Base-by-base conservation (phyloP, 2,888 invertebrate species). In the Brachypterus glaber region DNA sequence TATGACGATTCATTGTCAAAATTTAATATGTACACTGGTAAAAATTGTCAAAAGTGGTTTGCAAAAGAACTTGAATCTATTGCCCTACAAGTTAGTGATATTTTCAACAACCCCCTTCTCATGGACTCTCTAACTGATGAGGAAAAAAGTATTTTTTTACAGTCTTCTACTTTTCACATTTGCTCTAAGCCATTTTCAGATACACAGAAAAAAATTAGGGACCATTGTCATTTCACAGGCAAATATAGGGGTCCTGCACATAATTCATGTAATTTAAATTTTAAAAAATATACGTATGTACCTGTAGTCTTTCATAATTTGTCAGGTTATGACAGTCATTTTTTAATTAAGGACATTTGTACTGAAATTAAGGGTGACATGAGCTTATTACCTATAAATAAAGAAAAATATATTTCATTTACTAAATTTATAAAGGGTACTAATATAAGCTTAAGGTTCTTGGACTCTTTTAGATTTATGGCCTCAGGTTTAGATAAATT, bases 301-400 rank as follows among this genome's bases (percentile, higher is more conserved):
- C 60, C 59, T 1, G 39, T 58, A 5, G 41, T 55, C 4, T 55
- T 58, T 35, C 59, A 59, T 35, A 59, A 58, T 45, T 45, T 59
- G 7, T 41, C 35, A 3, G 50, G 47, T 5, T 57, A 58, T 43
- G 55, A 58, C 39, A 32, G 44, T 3, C 57, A 60, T 41, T 53
- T 59, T 30, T 40, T 59, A 9, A 52, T 58, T 8, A 47, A 45
- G 44, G 46, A 50, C 13, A 30, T 56, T 8, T 45, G 42, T 8
- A 42, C 37, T 27, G 27, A 27, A 16, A 45, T 43, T 37, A 37
- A 40, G 4, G 51, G 52, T 7, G 9, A 27, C 15, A 40, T 57
- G 3, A 41, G 30, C 7, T 25, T 60, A 3, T 45, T 62, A 17
- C 49, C 60, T 0, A 30, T 50, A 15, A 58, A 52, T 34, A 57